Base-by-base conservation (phyloP, 37 sponge, comb jelly and placozoan species). In the Dysidea cf. avara region DNA sequence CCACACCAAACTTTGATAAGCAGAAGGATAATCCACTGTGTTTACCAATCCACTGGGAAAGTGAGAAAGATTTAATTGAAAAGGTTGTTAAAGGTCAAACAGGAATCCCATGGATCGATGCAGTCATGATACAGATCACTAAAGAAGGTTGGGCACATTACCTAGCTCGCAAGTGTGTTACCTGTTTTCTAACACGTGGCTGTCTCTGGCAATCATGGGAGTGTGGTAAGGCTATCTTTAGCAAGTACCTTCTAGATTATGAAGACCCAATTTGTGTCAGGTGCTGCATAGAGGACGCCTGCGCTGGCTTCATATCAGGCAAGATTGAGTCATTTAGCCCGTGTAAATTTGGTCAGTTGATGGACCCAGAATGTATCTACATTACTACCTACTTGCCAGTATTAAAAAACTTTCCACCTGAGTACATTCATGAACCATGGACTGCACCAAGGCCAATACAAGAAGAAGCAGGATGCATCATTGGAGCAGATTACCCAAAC, bases 81-180 rank as follows among this genome's bases (percentile, higher is more conserved):
- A 35, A 62, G 22, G 90, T 81, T 74, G 61, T 64, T 7, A 50
- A 84, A 26, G 96, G 92, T 2, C 31, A 67, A 30, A 95, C 96
- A 33, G 96, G 96, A 1, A 91, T 77, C 33, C 96, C 96, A 0
- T 87, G 83, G 77, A 87, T 95, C 35, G 96, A 95, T 87, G 96
- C 96, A 21, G 74, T 85, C 37, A 81, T 95, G 36, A 65, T 74
- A 26, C 96, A 95, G 79, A 56, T 81, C 24, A 63, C 74, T 1
- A 75, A 69, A 39, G 92, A 87, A 51, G 96, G 96, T 2, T 91
- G 82, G 82, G 84, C 85, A 25, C 92, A 87, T 34, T 84, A 86
- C 69, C 53, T 83, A 3, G 86, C 83, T 22, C 72, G 91, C 3
- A 82, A 85, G 55, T 65, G 81, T 25, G 72, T 91, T 3, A 89